phyloP scores from a whole-genome alignment of 2,113 vertebrate species.

The Platichthys flesus region DNA sequence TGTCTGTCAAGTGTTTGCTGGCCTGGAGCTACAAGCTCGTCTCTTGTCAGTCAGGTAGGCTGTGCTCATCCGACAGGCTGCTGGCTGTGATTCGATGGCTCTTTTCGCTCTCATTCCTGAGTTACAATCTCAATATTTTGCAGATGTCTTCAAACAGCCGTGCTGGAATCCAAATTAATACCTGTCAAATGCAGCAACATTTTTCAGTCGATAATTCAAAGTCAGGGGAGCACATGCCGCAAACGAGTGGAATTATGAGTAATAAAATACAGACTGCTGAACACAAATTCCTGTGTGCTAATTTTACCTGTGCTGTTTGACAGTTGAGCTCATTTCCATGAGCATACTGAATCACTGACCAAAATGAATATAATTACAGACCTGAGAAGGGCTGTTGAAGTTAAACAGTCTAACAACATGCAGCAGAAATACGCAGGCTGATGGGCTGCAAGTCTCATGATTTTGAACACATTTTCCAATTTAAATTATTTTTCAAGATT shows the following conservation, averaged over 20 bases:
- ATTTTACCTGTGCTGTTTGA: background rate
- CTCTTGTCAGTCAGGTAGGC: conserved; percentile 51
- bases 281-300: background rate
- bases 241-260: background rate
- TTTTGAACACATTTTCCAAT: too few species aligned
- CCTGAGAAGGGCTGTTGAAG: background rate
- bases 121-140: conserved; percentile 25
- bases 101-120: conserved; percentile 1
- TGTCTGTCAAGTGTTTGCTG: conserved; percentile 54
- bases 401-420: background rate
- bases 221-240: background rate
- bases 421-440: background rate
- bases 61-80: conserved; percentile 36
- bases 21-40: conserved; percentile 46
- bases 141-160: conserved; percentile 13
- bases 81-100: conserved; percentile 37
- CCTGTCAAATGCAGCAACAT: conserved; percentile 8
- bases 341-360: background rate
- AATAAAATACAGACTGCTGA: background rate
- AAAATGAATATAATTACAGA: conserved; percentile 17
- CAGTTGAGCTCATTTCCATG: conserved; percentile 3
- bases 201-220: background rate
- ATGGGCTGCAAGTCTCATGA: background rate
- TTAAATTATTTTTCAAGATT: too few species aligned
- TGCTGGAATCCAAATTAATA: conserved; percentile 14